A percentile compares a stretch with the other conserved stretches of the same genome.
These are phyloP conservation scores for Zele albiditarsus DNA, from an alignment of 2,888 invertebrate species.

Conservation along the genomic window DNA sequence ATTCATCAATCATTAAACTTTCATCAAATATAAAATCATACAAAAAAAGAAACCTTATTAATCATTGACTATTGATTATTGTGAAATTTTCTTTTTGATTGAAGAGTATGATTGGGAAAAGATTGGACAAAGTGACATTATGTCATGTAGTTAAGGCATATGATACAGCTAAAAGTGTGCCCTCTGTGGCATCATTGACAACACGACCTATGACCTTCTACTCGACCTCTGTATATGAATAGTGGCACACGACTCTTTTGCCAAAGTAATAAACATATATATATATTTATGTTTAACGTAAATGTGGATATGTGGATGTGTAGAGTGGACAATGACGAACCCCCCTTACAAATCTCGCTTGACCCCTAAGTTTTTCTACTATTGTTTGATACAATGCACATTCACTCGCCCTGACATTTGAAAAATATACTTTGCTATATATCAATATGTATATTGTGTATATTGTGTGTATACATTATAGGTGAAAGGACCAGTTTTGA, in stretches of 20 bases:
- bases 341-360: conserved; percentile 57
- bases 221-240: conserved; percentile 53
- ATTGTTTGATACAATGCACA: conserved; percentile 54
- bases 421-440: conserved; percentile 19
- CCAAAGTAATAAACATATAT: conserved; percentile 58
- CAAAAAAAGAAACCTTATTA: too few relatives aligned
- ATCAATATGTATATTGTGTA: not conserved
- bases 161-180: conserved; percentile 59
- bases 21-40: too few relatives aligned
- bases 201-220: conserved; percentile 58
- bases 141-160: conserved; percentile 52
- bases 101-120: too few relatives aligned
- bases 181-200: conserved; percentile 49
- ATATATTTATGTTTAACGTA: not conserved
- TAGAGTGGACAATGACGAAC: conserved; percentile 58
- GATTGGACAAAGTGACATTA: conserved; percentile 23
- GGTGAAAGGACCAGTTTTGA: conserved; percentile 28
- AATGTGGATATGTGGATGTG: not conserved
- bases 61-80: too few relatives aligned
- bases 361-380: conserved; percentile 57
- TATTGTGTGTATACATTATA: conserved; percentile 4
- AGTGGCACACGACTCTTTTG: conserved; percentile 58
- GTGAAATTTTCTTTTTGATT: too few relatives aligned
- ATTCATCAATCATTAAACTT: too few relatives aligned
- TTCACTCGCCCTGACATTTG: conserved; percentile 36